Conservation (phyloP, 2,888 invertebrate species). For the Magallana nippona region DNA sequence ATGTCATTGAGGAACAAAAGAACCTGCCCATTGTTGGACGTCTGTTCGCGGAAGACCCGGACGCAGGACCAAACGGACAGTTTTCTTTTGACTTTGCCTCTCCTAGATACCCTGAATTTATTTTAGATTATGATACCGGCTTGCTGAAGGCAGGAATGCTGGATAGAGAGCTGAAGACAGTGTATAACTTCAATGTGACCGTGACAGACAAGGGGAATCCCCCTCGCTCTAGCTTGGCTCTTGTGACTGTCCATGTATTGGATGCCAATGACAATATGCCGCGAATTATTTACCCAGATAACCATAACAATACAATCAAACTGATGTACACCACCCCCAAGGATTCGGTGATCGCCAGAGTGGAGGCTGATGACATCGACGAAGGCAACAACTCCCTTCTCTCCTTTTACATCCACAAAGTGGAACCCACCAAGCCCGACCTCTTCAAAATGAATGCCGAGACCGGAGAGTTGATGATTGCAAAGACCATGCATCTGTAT, state of each 20-base stretch:
- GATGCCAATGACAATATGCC: conserved; percentile 99
- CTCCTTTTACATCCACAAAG: conserved; percentile 91
- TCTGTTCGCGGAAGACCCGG: conserved; percentile 94
- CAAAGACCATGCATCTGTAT: conserved; percentile 59
- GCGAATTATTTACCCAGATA: conserved; percentile 69
- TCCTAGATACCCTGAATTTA: conserved; percentile 72
- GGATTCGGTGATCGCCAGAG: conserved; percentile 80
- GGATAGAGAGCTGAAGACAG: conserved; percentile 92
- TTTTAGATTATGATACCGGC: conserved; percentile 86
- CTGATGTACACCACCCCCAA: conserved; percentile 65
- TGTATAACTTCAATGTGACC: conserved; percentile 91
- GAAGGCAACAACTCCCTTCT: conserved; percentile 95
- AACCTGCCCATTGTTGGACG: conserved; percentile 93
- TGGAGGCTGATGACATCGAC: conserved; percentile 94
- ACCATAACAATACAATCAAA: conserved; percentile 69
- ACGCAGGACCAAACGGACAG: conserved; percentile 93
- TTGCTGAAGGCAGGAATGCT: conserved; percentile 91
- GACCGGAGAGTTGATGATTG: conserved; percentile 79
- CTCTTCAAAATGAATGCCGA: conserved; percentile 80
- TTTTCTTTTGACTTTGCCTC: conserved; percentile 57
- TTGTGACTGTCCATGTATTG: conserved; percentile 94
- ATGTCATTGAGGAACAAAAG: conserved; percentile 92
- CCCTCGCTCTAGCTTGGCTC: conserved; percentile 90
- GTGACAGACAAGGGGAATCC: conserved; percentile 87
- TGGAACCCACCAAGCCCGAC: conserved; percentile 83